These are phyloP conservation scores for Rallus crepitans DNA, from an alignment of 2,797 vertebrate species.

Conservation along the genomic window DNA sequence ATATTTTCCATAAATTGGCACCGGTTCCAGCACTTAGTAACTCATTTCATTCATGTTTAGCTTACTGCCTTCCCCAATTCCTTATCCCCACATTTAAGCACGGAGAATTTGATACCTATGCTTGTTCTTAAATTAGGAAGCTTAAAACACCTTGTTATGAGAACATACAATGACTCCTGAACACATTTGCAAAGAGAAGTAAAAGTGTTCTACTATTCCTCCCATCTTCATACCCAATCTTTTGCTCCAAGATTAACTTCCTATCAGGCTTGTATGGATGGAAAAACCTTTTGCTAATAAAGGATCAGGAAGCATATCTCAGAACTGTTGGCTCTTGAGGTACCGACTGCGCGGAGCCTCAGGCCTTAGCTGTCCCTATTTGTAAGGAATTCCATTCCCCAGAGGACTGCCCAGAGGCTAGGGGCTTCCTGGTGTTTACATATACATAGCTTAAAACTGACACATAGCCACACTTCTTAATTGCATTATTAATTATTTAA, in stretches of 20 bases:
- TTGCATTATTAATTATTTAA: constrained; percentile 38
- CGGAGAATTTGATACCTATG: background rate
- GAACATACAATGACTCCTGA: background rate
- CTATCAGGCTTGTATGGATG: background rate
- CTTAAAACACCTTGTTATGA: background rate
- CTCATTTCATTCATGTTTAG: constrained; percentile 30
- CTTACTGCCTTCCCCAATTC: background rate
- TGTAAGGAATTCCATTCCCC: background rate
- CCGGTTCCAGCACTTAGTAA: background rate
- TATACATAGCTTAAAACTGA: background rate
- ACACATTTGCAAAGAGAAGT: background rate
- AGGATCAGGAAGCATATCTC: background rate
- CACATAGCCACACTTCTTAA: background rate
- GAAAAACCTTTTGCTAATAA: background rate
- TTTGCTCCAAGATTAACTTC: background rate
- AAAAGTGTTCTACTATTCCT: background rate
- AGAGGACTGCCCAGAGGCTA: background rate
- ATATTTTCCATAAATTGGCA: constrained; percentile 19
- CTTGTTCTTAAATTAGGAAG: background rate
- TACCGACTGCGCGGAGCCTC: background rate
- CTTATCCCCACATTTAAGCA: background rate
- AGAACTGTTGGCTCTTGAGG: background rate
- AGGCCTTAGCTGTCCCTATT: background rate
- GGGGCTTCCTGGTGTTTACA: background rate
- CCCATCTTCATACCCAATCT: background rate